phyloP scores from a whole-genome alignment of 2,888 invertebrate genomes.

The Rhabditophanes sp. region DNA sequence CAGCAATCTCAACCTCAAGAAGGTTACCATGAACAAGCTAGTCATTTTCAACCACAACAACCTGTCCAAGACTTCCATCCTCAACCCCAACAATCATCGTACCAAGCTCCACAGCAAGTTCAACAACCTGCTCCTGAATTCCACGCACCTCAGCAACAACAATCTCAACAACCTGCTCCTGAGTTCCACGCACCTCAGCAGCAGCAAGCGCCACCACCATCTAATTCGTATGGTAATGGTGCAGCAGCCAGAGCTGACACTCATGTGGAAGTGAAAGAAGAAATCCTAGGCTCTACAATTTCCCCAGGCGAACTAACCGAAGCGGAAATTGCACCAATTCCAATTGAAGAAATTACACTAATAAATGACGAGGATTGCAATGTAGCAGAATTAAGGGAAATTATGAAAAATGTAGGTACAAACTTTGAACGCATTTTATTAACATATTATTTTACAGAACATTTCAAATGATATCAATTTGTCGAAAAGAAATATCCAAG shows the following conservation, averaged over 20 bases:
- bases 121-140: constrained; percentile 5
- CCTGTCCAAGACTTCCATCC: constrained; percentile 2
- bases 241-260: too few relatives aligned
- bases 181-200: constrained; percentile 5
- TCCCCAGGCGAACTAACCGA: constrained; percentile 1
- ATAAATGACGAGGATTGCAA: constrained; percentile 41
- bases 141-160: constrained; percentile 6
- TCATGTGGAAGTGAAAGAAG: too few relatives aligned
- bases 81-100: constrained; percentile 1
- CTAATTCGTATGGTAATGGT: too few relatives aligned
- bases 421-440: too few relatives aligned
- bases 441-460: constrained; percentile 22
- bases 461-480: constrained; percentile 39
- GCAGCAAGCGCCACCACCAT: constrained; percentile 6
- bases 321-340: constrained; percentile 6
- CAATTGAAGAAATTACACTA: constrained; percentile 21
- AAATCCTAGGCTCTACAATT: too few relatives aligned
- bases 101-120: constrained; percentile 4
- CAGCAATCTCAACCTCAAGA: constrained; percentile 3
- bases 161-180: constrained; percentile 5
- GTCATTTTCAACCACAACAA: neutral
- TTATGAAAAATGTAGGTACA: constrained; percentile 24
- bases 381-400: constrained; percentile 32
- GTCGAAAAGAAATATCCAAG: constrained; percentile 37
- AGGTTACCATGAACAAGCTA: neutral